Conservation (phyloP, 1,140 invertebrate genomes). For the Drosophila trapezifrons region DNA sequence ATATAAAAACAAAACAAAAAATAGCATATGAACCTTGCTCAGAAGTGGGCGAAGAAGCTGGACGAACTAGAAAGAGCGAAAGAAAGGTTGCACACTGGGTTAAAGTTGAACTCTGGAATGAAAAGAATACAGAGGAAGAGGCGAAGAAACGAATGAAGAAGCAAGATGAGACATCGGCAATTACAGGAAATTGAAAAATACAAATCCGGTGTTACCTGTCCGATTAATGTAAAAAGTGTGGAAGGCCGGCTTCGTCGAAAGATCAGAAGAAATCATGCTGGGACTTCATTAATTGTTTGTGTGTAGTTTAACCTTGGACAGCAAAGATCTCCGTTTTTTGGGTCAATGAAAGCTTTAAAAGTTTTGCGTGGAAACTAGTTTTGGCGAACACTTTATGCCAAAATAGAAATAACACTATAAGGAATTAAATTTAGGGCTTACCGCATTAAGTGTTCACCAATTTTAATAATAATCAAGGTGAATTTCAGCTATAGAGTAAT, state of each 20-base stretch:
- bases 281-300: slow-evolving; percentile 28
- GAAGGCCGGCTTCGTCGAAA: slow-evolving; percentile 18
- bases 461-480: background rate
- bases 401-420: background rate
- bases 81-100: slow-evolving; percentile 70
- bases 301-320: slow-evolving; percentile 6
- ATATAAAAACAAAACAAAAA: slow-evolving; percentile 47
- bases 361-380: background rate
- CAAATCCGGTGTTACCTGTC: slow-evolving; percentile 57
- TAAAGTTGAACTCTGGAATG: slow-evolving; percentile 22
- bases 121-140: background rate
- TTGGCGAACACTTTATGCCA: no score
- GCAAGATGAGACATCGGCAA: slow-evolving; percentile 11
- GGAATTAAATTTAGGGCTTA: no score
- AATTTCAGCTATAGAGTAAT: no score
- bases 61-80: slow-evolving; percentile 74
- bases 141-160: background rate
- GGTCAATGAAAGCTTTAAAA: slow-evolving; percentile 23
- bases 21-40: slow-evolving; percentile 44
- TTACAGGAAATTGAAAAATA: slow-evolving; percentile 44
- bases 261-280: slow-evolving; percentile 13
- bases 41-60: slow-evolving; percentile 51
- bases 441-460: background rate
- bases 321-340: slow-evolving; percentile 21
- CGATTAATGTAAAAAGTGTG: slow-evolving; percentile 30